A percentile compares a stretch with the other conserved stretches of the same genome.
Evolutionary conservation across 2,113 vertebrate genomes (phyloP).

Genomic region (Trichechus manatus): DNA sequence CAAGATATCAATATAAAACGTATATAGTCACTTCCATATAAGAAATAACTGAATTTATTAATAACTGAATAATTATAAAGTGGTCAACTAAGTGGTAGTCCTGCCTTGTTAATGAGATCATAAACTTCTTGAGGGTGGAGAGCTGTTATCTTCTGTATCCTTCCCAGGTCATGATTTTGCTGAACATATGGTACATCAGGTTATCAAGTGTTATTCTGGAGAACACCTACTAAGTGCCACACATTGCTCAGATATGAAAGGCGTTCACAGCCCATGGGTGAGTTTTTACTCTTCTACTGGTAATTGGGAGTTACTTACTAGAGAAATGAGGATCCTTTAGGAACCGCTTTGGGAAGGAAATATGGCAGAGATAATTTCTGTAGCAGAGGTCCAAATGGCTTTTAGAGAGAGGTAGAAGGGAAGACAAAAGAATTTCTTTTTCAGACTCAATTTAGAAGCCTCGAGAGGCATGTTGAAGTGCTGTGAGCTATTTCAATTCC

Average conservation of each 20-base stretch:
- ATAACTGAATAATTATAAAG: background rate
- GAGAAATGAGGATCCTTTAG: background rate
- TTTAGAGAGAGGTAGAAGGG: background rate
- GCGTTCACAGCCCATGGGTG: background rate
- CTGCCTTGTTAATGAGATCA: background rate
- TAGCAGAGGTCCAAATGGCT: accelerated
- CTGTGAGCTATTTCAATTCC: background rate
- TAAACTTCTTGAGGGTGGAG: background rate
- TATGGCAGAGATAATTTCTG: accelerated
- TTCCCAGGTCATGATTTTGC: accelerated
- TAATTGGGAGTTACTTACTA: background rate
- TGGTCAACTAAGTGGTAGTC: background rate
- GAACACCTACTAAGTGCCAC: accelerated
- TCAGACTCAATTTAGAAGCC: background rate
- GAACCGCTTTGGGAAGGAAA: background rate
- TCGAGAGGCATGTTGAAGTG: background rate
- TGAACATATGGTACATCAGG: accelerated
- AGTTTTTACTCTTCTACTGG: background rate
- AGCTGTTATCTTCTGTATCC: accelerated
- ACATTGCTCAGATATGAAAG: accelerated
- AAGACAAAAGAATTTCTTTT: background rate
- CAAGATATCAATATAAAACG: too few species aligned
- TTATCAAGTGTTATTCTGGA: accelerated
- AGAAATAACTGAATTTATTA: background rate
- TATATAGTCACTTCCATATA: accelerated